Conservation (phyloP, 2,888 invertebrate species). For the Heliconius aoede region DNA sequence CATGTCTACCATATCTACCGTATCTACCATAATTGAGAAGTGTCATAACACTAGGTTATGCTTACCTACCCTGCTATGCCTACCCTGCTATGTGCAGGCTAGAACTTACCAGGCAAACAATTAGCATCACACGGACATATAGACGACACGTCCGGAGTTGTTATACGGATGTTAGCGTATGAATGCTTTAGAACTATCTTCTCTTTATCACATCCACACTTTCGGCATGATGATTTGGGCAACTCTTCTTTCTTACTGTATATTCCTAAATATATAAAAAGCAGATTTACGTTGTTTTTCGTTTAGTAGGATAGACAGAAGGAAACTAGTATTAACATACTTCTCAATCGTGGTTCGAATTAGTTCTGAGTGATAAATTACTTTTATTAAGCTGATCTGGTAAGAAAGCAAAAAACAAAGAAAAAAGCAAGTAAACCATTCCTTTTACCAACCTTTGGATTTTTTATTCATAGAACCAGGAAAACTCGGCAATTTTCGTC, state of each 20-base stretch:
- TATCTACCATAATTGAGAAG: neutral
- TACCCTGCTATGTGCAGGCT: no score
- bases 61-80: neutral
- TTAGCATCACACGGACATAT: slow-evolving; percentile 61
- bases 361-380: neutral
- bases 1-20: no score
- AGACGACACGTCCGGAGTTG: slow-evolving; percentile 61
- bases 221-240: slow-evolving; percentile 57
- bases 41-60: neutral
- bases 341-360: neutral
- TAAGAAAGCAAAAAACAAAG: no score
- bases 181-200: slow-evolving; percentile 62
- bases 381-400: neutral
- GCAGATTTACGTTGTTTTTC: no score
- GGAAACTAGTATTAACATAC: no score
- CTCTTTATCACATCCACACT: slow-evolving; percentile 62
- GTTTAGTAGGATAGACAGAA: no score
- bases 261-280: slow-evolving; percentile 48
- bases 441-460: neutral
- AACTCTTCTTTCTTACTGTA: slow-evolving; percentile 56
- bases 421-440: neutral
- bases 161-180: slow-evolving; percentile 63
- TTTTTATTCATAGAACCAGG: neutral
- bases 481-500: slow-evolving; percentile 5
- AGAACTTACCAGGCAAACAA: slow-evolving; percentile 59